Conservation (phyloP, 2,888 invertebrate genomes). For the Monoplex corrugatus region DNA sequence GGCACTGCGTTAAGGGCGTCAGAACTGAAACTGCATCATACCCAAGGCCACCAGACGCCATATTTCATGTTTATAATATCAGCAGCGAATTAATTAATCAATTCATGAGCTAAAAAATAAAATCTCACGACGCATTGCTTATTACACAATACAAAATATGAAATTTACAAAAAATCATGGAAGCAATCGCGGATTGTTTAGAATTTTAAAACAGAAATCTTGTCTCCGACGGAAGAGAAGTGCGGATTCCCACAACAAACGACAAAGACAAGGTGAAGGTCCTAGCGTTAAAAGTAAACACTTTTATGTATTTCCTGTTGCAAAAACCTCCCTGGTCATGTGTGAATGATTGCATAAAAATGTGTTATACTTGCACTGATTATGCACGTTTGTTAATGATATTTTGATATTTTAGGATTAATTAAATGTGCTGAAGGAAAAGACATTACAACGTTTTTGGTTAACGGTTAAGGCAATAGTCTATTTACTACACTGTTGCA, state of each 20-base stretch:
- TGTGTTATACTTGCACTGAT: too few species aligned
- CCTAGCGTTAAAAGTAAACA: too few species aligned
- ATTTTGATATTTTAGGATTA: too few species aligned
- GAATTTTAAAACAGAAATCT: neutral
- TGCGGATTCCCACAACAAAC: neutral
- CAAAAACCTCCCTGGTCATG: too few species aligned
- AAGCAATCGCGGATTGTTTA: neutral
- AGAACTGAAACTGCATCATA: slow-evolving; percentile 58
- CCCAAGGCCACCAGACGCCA: slow-evolving; percentile 63
- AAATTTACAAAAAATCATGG: neutral
- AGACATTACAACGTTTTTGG: too few species aligned
- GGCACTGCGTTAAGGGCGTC: slow-evolving; percentile 54
- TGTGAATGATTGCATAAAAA: too few species aligned
- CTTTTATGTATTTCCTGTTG: too few species aligned
- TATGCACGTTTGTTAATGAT: too few species aligned
- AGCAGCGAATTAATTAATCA: slow-evolving; percentile 46
- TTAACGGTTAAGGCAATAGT: too few species aligned
- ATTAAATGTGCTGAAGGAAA: too few species aligned
- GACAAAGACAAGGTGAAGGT: neutral
- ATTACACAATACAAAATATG: neutral
- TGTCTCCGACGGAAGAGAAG: neutral
- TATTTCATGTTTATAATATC: slow-evolving; percentile 59
- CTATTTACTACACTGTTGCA: too few species aligned
- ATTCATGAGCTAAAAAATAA: neutral
- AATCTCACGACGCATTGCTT: too few species aligned